phyloP scores from a whole-genome alignment of 1,140 invertebrate genomes.

The Melipona quadrifasciata region DNA sequence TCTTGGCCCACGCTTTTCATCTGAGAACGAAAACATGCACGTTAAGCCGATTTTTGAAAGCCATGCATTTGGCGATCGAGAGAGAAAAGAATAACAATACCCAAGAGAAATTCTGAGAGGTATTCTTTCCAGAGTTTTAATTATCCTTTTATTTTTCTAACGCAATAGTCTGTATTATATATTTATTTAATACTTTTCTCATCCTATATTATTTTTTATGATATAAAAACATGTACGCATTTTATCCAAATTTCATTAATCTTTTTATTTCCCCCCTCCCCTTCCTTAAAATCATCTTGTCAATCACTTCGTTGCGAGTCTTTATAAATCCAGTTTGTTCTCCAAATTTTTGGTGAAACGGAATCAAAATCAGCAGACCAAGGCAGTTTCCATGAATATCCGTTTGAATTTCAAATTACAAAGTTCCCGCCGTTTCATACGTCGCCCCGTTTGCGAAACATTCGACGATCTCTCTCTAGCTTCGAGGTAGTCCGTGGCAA shows the following conservation, averaged over 20 bases:
- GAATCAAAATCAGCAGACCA: no score
- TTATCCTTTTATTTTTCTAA: background rate
- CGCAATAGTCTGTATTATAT: conserved; percentile 19
- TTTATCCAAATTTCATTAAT: background rate
- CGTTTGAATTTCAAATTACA: conserved; percentile 1
- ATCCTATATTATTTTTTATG: background rate
- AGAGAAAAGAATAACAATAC: conserved; percentile 64
- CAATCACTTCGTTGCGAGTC: no score
- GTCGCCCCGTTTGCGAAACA: background rate
- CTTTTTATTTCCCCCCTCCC: background rate
- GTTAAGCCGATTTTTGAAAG: conserved; percentile 67
- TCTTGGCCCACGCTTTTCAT: conserved; percentile 88
- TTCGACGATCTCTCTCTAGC: background rate
- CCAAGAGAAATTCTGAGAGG: background rate
- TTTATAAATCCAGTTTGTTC: no score
- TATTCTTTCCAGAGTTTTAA: background rate
- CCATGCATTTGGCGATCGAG: conserved; percentile 73
- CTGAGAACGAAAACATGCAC: conserved; percentile 56
- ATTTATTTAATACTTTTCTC: conserved; percentile 21
- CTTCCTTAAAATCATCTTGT: no score
- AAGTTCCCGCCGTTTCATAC: background rate
- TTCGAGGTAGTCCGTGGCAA: background rate
- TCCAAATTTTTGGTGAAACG: no score
- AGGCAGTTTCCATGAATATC: no score
- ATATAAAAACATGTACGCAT: background rate